phyloP scores from a whole-genome alignment of 2,113 vertebrate species.

The Bubo blakistoni region DNA sequence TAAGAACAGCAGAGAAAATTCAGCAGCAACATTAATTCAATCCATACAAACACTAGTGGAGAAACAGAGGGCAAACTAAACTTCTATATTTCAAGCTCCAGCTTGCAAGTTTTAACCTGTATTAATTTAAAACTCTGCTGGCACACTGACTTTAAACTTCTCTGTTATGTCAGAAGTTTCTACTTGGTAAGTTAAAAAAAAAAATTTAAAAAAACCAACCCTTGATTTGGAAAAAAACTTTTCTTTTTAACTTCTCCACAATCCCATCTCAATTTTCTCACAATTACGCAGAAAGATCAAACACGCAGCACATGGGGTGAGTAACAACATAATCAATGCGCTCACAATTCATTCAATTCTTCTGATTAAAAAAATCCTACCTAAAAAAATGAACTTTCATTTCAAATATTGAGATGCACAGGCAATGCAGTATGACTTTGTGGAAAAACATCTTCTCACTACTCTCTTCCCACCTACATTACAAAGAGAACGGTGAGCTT shows the following conservation, averaged over 20 bases:
- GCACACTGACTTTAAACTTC: background rate
- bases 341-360: background rate
- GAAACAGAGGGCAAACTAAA: background rate
- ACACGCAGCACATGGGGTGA: fast-evolving
- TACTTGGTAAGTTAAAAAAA: background rate
- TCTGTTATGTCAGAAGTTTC: background rate
- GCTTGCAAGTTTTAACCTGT: background rate
- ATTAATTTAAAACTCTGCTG: background rate
- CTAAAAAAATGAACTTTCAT: background rate
- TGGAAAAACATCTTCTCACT: background rate
- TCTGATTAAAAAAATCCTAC: background rate
- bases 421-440: background rate
- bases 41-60: background rate
- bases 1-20: background rate
- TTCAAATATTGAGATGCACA: background rate
- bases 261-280: background rate
- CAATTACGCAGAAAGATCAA: background rate
- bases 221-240: background rate
- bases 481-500: background rate
- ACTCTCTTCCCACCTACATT: background rate
- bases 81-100: background rate
- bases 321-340: background rate
- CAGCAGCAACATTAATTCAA: background rate
- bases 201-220: background rate
- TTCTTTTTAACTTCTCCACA: background rate